Evolutionary conservation across 2,888 invertebrate species (phyloP).

Genomic region (Piscicola geometra): DNA sequence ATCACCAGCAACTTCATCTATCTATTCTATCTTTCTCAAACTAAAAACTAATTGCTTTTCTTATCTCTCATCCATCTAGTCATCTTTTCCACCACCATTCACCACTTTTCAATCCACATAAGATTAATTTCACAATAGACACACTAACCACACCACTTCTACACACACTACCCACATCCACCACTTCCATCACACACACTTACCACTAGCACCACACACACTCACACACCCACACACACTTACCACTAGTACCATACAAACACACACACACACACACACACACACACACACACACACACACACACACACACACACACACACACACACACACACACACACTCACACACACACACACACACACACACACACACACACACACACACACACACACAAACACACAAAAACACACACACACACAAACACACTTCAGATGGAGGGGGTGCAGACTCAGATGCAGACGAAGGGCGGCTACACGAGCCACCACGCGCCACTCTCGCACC

Average conservation of each 20-base stretch:
- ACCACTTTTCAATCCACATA: neutral
- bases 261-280: neutral
- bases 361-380: too few relatives aligned
- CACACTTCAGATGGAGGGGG: conserved; percentile 71
- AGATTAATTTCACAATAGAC: neutral
- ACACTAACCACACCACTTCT: neutral
- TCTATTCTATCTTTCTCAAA: too few relatives aligned
- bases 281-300: conserved; percentile 17
- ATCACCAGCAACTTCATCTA: too few relatives aligned
- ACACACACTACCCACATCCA: neutral
- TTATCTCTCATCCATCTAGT: too few relatives aligned
- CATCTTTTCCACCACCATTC: too few relatives aligned
- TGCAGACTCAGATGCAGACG: conserved; percentile 90
- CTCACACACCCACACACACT: conserved; percentile 17
- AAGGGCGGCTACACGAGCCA: conserved; percentile 85
- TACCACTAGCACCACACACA: neutral
- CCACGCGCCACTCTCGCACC: conserved; percentile 50
- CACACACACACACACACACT: too few relatives aligned
- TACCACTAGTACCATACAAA: neutral
- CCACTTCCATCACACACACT: neutral
- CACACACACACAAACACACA: too few relatives aligned
- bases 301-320: conserved; percentile 48
- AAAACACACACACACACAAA: too few relatives aligned
- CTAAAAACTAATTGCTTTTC: too few relatives aligned
- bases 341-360: too few relatives aligned